Evolutionary conservation across 1,140 invertebrate species (phyloP).

Genomic region (Nomia melanderi): DNA sequence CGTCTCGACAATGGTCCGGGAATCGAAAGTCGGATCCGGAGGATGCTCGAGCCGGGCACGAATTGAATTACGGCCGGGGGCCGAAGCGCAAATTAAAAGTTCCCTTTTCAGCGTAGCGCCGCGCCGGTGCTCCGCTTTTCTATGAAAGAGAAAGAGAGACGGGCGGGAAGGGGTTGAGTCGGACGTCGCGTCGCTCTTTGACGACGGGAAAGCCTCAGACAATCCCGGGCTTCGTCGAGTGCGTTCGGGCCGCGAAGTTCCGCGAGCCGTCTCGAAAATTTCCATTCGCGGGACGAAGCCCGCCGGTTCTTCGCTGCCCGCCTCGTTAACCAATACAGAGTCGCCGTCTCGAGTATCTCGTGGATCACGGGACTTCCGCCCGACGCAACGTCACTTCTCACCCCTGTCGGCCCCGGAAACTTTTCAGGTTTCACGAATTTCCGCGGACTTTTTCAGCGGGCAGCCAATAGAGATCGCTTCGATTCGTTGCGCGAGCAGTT

Average conservation of each 20-base stretch:
- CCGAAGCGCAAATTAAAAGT: constrained; percentile 37
- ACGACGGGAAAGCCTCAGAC: constrained; percentile 19
- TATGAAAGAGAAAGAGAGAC: too few relatives aligned
- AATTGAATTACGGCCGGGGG: constrained; percentile 1
- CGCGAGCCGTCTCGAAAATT: constrained; percentile 36
- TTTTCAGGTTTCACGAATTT: too few relatives aligned
- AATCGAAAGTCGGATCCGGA: neutral
- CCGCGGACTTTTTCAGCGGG: too few relatives aligned
- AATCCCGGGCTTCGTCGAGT: neutral
- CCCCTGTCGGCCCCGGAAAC: too few relatives aligned
- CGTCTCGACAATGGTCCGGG: neutral
- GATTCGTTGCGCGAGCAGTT: too few relatives aligned
- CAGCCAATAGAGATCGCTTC: too few relatives aligned
- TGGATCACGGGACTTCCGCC: constrained; percentile 7
- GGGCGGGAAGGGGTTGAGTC: neutral
- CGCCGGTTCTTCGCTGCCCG: constrained; percentile 17
- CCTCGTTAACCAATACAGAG: constrained; percentile 55
- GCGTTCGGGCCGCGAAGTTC: neutral
- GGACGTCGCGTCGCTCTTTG: constrained; percentile 22
- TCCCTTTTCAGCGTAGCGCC: constrained; percentile 5
- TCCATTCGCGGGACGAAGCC: constrained; percentile 8
- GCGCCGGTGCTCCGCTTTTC: too few relatives aligned
- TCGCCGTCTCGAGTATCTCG: constrained; percentile 42
- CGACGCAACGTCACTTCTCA: neutral
- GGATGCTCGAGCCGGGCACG: neutral